phyloP scores from a whole-genome alignment of 2,888 invertebrate genomes.

The Ashinkailepas kermadecensis region DNA sequence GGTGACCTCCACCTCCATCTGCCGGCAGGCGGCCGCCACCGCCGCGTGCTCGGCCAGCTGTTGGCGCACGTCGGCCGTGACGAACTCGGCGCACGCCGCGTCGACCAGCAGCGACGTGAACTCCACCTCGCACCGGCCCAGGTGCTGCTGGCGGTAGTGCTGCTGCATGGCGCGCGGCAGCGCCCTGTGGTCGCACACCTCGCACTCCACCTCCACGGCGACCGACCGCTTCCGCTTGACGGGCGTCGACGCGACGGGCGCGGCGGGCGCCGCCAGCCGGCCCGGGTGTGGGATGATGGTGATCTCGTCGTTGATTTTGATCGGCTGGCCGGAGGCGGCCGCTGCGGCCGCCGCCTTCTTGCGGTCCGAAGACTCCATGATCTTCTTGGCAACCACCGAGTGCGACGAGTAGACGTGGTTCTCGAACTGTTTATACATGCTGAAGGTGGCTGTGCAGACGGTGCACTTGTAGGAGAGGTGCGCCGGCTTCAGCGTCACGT shows the following conservation, averaged over 20 bases:
- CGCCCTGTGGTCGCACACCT: neutral
- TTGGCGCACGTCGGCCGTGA: conserved; percentile 4
- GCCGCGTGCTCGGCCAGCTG: neutral
- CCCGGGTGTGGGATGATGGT: conserved; percentile 35
- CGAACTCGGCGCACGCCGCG: conserved; percentile 3
- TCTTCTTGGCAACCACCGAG: conserved; percentile 71
- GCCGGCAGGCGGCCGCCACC: neutral
- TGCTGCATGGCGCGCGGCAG: neutral
- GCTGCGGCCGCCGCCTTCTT: neutral
- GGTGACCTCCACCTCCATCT: conserved; percentile 14
- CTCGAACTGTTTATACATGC: conserved; percentile 91
- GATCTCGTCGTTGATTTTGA: conserved; percentile 35
- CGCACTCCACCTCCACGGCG: neutral
- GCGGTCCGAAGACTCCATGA: conserved; percentile 7
- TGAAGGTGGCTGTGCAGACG: conserved; percentile 87
- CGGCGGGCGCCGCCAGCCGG: neutral
- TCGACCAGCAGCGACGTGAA: conserved; percentile 12
- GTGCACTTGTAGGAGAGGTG: conserved; percentile 92
- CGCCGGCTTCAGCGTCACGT: conserved; percentile 82
- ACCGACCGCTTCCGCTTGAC: neutral
- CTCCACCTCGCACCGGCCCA: conserved; percentile 14
- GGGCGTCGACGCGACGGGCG: neutral
- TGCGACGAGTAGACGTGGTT: conserved; percentile 90
- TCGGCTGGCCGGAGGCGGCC: conserved; percentile 31
- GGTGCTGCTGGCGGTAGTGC: neutral